Evolutionary conservation across 1,140 invertebrate genomes (phyloP).

Genomic region (Gryllus bimaculatus): DNA sequence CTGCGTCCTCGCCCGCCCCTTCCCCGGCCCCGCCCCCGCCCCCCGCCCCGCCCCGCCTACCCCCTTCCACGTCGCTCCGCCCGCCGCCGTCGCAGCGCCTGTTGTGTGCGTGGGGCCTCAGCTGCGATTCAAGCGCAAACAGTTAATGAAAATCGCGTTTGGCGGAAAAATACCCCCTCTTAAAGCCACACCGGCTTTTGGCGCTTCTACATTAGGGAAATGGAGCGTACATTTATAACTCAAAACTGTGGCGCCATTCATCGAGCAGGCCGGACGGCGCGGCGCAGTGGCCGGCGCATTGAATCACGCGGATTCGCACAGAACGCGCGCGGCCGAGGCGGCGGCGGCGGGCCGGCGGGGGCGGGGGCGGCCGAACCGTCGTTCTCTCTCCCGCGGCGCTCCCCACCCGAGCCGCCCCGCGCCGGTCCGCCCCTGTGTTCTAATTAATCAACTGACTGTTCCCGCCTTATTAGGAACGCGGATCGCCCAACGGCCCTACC

Average conservation of each 20-base stretch:
- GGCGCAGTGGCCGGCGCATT: not conserved
- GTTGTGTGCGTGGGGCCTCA: not conserved
- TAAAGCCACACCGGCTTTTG: not conserved
- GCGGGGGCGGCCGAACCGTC: not conserved
- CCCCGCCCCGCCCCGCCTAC: no score
- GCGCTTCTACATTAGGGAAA: constrained; percentile 3
- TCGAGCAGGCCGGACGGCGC: not conserved
- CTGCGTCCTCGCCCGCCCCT: not conserved
- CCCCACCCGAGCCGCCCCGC: not conserved
- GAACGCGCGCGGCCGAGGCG: not conserved
- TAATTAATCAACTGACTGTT: constrained; percentile 17
- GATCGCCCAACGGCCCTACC: no score
- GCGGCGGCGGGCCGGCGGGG: no score
- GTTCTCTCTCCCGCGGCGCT: not conserved
- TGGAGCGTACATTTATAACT: constrained; percentile 1
- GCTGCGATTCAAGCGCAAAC: constrained; percentile 14
- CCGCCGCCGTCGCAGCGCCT: no score
- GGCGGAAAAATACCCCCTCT: not conserved
- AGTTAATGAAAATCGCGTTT: constrained; percentile 17
- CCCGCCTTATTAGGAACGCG: constrained; percentile 10
- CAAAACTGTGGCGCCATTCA: not conserved
- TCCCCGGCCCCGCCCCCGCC: no score
- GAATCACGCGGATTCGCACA: not conserved
- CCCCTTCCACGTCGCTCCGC: not conserved
- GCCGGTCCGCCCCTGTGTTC: constrained; percentile 6